Percentiles rank a stretch among this genome's conserved stretches.
phyloP scores from a whole-genome alignment of 64 coral and sea anemone genomes.

The Actinia tenebrosa region DNA sequence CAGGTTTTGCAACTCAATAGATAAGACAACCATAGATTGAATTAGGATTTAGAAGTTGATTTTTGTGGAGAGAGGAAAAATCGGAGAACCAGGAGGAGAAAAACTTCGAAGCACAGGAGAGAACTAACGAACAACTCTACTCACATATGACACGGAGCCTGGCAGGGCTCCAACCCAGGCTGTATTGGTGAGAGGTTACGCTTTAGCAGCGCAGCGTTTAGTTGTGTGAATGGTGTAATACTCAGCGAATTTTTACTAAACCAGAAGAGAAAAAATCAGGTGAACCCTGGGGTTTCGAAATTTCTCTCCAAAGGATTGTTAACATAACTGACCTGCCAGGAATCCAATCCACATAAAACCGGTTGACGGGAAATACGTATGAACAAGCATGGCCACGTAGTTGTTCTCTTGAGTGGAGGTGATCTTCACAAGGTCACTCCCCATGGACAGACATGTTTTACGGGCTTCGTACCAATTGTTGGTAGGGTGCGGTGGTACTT shows the following conservation, averaged over 20 bases:
- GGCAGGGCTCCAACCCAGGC: too few relatives aligned
- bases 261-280: not conserved
- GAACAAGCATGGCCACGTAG: not conserved
- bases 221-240: not conserved
- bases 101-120: too few relatives aligned
- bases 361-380: not conserved
- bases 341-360: not conserved
- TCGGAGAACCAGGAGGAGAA: too few relatives aligned
- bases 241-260: too few relatives aligned
- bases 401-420: not conserved
- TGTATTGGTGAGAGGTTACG: too few relatives aligned
- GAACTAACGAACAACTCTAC: too few relatives aligned
- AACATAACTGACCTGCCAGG: not conserved
- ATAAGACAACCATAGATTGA: too few relatives aligned
- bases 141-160: too few relatives aligned
- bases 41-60: too few relatives aligned
- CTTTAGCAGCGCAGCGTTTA: too few relatives aligned
- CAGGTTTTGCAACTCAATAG: too few relatives aligned
- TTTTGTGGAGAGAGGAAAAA: too few relatives aligned
- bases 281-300: not conserved
- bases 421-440: not conserved
- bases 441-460: not conserved
- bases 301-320: not conserved
- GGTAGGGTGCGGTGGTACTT: not conserved
- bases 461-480: slow-evolving; percentile 2